These are phyloP conservation scores for Daubentonia madagascariensis DNA, from an alignment of 2,113 vertebrate genomes.

Conservation along the genomic window DNA sequence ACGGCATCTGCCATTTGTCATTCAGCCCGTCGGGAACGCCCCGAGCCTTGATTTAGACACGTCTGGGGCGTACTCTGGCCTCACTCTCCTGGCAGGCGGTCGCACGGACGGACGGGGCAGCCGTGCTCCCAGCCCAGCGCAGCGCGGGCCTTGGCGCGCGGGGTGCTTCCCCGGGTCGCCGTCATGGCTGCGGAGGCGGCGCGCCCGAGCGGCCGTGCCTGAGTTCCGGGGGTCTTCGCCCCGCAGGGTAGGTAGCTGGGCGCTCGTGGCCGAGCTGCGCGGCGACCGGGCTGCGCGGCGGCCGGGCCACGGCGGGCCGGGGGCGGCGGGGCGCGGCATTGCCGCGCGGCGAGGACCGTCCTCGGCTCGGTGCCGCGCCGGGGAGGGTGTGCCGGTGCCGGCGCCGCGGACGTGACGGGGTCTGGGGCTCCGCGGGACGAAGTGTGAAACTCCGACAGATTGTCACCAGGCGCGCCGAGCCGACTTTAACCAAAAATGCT, in stretches of 20 bases:
- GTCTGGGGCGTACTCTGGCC: constrained; percentile 12
- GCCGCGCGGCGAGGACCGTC: background rate
- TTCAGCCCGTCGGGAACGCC: constrained; percentile 62
- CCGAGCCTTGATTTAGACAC: constrained; percentile 58
- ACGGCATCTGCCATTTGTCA: constrained; percentile 71
- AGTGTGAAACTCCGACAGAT: background rate
- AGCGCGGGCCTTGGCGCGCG: constrained; percentile 22
- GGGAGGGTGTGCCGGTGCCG: constrained; percentile 44
- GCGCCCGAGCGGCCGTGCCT: background rate
- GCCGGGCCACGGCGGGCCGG: background rate
- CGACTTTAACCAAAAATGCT: background rate
- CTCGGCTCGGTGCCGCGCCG: background rate
- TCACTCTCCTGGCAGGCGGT: constrained; percentile 22
- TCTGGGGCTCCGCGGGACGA: background rate
- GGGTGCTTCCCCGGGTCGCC: constrained; percentile 24
- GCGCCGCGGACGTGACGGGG: background rate
- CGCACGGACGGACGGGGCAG: background rate
- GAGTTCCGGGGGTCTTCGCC: constrained; percentile 1
- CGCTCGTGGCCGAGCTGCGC: background rate
- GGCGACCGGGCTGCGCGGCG: background rate
- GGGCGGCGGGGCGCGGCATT: background rate
- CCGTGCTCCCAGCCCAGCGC: background rate
- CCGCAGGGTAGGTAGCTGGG: constrained; percentile 8
- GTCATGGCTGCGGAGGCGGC: constrained; percentile 48
- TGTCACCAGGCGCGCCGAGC: background rate